Percentiles rank a stretch among this genome's conserved stretches.
phyloP scores from a whole-genome alignment of 2,113 vertebrate species.

The Leuciscus idus region DNA sequence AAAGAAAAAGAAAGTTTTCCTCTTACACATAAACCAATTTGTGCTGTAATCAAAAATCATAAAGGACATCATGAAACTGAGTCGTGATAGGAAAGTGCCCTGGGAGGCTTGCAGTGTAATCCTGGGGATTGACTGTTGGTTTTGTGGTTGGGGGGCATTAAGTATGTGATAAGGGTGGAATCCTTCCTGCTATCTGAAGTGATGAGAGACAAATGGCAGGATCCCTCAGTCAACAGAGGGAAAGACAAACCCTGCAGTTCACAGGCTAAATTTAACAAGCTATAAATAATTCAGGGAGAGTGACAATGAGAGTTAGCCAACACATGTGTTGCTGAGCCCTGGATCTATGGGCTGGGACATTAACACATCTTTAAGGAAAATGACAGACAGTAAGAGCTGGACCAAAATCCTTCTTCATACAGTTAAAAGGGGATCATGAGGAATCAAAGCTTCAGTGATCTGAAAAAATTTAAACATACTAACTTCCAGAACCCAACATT shows the following conservation, averaged over 20 bases:
- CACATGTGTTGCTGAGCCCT: conserved; percentile 14
- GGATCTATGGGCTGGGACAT: neutral
- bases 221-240: conserved; percentile 11
- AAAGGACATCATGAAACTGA: neutral
- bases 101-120: conserved; percentile 13
- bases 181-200: conserved; percentile 42
- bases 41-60: neutral
- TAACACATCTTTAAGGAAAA: neutral
- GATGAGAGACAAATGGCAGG: conserved; percentile 56
- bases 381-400: neutral
- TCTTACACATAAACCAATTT: neutral
- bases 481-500: neutral
- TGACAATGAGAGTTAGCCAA: neutral
- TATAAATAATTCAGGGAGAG: conserved; percentile 50
- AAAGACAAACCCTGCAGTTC: conserved; percentile 38
- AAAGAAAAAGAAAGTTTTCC: neutral
- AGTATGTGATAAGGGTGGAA: conserved; percentile 53
- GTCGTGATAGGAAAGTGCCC: neutral
- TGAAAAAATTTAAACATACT: neutral
- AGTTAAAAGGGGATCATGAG: neutral
- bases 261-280: conserved; percentile 54
- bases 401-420: neutral
- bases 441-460: neutral
- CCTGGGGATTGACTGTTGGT: conserved; percentile 19
- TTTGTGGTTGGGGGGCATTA: conserved; percentile 22